Evolutionary conservation across 2,797 vertebrate species (phyloP).

Genomic region (Semotilus atromaculatus): DNA sequence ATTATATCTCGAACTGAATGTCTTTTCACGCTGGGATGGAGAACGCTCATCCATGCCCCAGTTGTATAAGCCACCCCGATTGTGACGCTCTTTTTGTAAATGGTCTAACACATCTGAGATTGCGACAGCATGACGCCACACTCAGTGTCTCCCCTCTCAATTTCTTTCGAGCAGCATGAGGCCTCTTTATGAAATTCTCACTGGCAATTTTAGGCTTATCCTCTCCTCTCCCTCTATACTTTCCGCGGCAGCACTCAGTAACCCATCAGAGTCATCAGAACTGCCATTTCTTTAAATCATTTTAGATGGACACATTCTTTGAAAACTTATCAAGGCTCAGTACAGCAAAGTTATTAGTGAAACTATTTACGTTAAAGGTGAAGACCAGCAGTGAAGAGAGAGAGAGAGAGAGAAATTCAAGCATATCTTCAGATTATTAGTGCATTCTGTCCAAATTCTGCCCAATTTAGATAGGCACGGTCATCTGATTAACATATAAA

Average conservation of each 20-base stretch:
- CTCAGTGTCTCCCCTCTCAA: slow-evolving; percentile 56
- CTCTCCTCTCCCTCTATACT: slow-evolving; percentile 39
- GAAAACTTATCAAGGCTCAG: slow-evolving; percentile 16
- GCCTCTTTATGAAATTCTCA: slow-evolving; percentile 62
- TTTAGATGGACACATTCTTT: slow-evolving; percentile 26
- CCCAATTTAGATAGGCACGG: not conserved
- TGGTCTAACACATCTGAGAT: slow-evolving; percentile 51
- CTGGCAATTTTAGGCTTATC: slow-evolving; percentile 59
- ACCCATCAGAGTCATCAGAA: slow-evolving; percentile 24
- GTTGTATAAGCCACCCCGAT: slow-evolving; percentile 37
- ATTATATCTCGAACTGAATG: slow-evolving; percentile 39
- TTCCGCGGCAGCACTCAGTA: not conserved
- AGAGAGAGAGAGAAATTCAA: not conserved
- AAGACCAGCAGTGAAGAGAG: not conserved
- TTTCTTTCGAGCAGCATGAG: slow-evolving; percentile 56
- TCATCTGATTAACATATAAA: not conserved
- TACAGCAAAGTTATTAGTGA: not conserved
- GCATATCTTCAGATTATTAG: not conserved
- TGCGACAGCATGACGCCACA: slow-evolving; percentile 56
- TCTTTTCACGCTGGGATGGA: slow-evolving; percentile 50
- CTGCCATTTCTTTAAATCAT: not conserved
- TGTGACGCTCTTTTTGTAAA: slow-evolving; percentile 52
- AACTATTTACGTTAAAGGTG: not conserved
- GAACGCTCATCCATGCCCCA: slow-evolving; percentile 34
- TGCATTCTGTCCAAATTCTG: not conserved